Evolutionary conservation across 2,888 invertebrate genomes (phyloP), one percentile per base, ranked within the genome.

Genomic region (Candidula unifasciata): DNA sequence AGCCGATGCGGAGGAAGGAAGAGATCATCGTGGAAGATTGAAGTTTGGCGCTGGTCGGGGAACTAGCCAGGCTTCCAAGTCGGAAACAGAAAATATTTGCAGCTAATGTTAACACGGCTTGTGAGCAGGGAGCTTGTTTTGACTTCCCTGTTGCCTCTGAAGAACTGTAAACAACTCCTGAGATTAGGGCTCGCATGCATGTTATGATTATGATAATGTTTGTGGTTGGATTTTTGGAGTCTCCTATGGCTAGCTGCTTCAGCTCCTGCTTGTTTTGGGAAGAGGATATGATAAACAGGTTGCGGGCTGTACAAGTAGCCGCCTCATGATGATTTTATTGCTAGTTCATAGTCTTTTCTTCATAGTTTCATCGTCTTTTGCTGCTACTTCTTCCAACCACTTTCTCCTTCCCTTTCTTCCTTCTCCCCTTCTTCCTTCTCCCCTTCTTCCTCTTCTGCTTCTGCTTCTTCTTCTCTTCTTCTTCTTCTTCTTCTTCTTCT

Each of bases 201-300:
- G 79, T 79, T 79, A 37, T 79, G 79, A 30, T 66, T 68, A 79
- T 44, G 79, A 66, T 79, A 68, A 68, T 44, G 5, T 73, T 21
- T 79, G 79, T 18, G 66, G 0, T 30, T 30, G 27, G 2, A 6
- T 13, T 27, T 3, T 30, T 30, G 27, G 8, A 68, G 68, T 27
- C 24, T 27, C 44, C 44, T n/a, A 3, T 1, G 33, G 16, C n/a
- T 27, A 8, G 3, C 35, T 35, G 69, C 69, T 69, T 35, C 69
- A 24, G 18, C 24, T 33, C 21, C 8, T 44, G 44, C 44, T 18
- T 69, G 35, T 35, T 35, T 33, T 69, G 18, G 66, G 27, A 27
- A 33, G 68, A 68, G 35, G 71, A 35, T 77, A 27, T 33, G 60
- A 60, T 77, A 77, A 77, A 74, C 52, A 77, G 16, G 77, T 30